phyloP scores from a whole-genome alignment of 2,797 vertebrate genomes.

The Neosilurus hyrtlii region DNA sequence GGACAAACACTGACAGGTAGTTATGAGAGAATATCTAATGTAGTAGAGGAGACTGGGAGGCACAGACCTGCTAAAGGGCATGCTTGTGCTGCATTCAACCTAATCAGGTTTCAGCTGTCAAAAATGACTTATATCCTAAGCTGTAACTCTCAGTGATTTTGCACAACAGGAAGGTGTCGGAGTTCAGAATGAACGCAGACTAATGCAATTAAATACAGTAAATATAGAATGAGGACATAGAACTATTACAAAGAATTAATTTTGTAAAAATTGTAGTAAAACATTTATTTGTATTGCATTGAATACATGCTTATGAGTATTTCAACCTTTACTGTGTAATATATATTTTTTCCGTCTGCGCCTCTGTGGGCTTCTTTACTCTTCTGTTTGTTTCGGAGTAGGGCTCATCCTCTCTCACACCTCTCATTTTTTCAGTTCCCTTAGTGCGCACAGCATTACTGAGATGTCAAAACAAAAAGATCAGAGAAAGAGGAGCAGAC shows the following conservation, averaged over 20 bases:
- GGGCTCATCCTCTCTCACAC: not conserved
- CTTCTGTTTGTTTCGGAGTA: not conserved
- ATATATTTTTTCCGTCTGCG: not conserved
- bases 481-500: not conserved
- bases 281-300: not conserved
- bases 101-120: conserved; percentile 53
- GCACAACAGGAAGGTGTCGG: conserved; percentile 24
- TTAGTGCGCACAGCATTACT: conserved; percentile 19
- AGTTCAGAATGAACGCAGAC: conserved; percentile 25
- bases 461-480: conserved; percentile 37
- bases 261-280: not conserved
- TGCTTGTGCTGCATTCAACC: conserved; percentile 42
- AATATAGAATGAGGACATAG: not conserved
- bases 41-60: conserved; percentile 33
- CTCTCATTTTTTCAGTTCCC: conserved; percentile 5
- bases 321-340: not conserved
- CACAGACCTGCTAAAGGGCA: conserved; percentile 48
- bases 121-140: conserved; percentile 48
- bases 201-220: conserved; percentile 15
- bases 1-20: conserved; percentile 39
- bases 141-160: conserved; percentile 22
- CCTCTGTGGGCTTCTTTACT: not conserved
- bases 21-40: conserved; percentile 50
- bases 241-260: conserved; percentile 3
- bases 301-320: not conserved